Evolutionary conservation across 2,888 invertebrate species (phyloP).

Genomic region (Metalampra italica): DNA sequence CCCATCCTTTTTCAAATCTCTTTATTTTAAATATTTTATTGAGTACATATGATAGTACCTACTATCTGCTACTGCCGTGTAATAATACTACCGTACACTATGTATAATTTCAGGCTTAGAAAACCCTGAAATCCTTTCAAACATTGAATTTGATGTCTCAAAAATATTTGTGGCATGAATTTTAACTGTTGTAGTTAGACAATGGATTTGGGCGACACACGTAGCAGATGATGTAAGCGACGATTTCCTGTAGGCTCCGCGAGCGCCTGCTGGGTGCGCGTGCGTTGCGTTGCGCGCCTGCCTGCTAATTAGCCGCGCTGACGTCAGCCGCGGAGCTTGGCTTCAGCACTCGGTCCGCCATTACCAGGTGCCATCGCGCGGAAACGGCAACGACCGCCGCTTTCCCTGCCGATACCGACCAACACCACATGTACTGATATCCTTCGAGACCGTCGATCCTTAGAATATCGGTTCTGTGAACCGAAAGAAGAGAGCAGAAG

Average conservation of each 20-base stretch:
- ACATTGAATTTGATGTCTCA: neutral
- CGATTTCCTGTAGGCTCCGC: conserved; percentile 63
- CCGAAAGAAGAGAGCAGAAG: neutral
- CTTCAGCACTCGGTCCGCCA: conserved; percentile 41
- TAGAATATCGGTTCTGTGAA: neutral
- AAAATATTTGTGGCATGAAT: neutral
- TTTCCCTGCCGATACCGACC: conserved; percentile 57
- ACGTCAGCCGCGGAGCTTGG: conserved; percentile 63
- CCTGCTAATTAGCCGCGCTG: conserved; percentile 66
- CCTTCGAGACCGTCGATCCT: conserved; percentile 35
- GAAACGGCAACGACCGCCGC: conserved; percentile 75
- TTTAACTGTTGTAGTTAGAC: conserved; percentile 21
- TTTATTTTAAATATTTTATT: conserved; percentile 7
- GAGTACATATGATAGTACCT: no score
- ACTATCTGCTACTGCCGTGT: no score
- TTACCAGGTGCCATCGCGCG: conserved; percentile 70
- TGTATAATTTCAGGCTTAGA: neutral
- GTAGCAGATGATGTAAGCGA: conserved; percentile 67
- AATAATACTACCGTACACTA: no score
- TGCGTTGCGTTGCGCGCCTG: conserved; percentile 41
- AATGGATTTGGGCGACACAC: conserved; percentile 47
- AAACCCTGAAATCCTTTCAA: neutral
- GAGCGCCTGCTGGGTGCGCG: conserved; percentile 40
- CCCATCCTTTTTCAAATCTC: conserved; percentile 16
- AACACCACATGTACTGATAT: conserved; percentile 31